These are phyloP conservation scores for Alethe diademata DNA, from an alignment of 2,113 vertebrate species.

Conservation along the genomic window DNA sequence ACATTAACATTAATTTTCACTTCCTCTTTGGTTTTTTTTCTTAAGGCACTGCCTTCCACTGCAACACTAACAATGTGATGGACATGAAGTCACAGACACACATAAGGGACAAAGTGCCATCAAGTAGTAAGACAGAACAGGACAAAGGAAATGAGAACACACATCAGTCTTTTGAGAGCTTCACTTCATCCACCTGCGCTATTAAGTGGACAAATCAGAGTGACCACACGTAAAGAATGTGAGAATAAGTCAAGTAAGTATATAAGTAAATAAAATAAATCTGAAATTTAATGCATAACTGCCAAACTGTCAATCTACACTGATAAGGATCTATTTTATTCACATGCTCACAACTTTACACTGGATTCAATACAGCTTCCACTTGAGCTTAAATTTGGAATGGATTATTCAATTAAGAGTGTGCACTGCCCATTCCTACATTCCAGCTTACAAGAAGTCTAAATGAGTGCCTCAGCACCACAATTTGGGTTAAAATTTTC, in stretches of 20 bases:
- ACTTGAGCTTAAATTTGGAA: neutral
- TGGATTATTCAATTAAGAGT: neutral
- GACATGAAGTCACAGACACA: slow-evolving; percentile 54
- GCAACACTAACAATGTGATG: slow-evolving; percentile 35
- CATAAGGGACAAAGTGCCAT: neutral
- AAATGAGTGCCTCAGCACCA: neutral
- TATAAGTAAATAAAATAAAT: neutral
- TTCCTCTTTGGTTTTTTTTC: neutral
- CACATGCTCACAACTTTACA: neutral
- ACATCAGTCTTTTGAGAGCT: neutral
- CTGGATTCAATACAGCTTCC: neutral
- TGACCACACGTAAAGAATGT: neutral
- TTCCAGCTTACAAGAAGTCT: neutral
- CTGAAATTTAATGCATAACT: neutral
- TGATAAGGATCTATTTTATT: neutral
- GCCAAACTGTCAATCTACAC: neutral
- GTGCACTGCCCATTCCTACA: neutral
- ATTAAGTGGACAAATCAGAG: neutral
- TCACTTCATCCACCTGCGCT: neutral
- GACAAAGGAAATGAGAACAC: slow-evolving; percentile 9
- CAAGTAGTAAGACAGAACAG: neutral
- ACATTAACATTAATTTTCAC: neutral
- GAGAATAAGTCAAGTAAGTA: neutral
- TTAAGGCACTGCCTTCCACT: neutral
- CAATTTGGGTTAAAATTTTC: neutral